phyloP scores from a whole-genome alignment of 92 coral and sea anemone genomes.

The Blastomussa wellsi region DNA sequence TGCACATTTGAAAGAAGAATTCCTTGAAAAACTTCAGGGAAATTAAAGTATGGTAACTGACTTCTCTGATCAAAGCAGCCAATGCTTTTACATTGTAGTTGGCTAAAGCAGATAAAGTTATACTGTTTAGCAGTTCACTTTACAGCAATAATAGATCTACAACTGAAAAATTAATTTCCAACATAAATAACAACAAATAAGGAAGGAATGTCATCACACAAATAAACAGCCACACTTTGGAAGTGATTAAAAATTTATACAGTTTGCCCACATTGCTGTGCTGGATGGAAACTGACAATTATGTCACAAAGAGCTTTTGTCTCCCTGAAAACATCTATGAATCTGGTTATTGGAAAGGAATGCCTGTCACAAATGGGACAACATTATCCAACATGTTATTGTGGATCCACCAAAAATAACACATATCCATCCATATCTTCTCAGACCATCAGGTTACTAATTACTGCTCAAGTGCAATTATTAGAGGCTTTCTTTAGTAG shows the following conservation, averaged over 20 bases:
- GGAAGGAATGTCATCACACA: background rate
- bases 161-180: background rate
- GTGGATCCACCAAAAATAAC: conserved; percentile 5
- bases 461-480: conserved; percentile 6
- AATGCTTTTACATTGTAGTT: no score
- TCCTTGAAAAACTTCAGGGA: no score
- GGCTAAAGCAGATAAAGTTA: no score
- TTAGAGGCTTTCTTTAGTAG: background rate
- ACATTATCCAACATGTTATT: conserved; percentile 26
- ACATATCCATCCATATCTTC: conserved; percentile 22
- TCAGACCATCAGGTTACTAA: conserved; percentile 11
- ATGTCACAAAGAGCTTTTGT: background rate
- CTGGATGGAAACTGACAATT: background rate
- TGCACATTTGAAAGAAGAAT: no score
- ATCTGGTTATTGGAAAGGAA: conserved; percentile 28
- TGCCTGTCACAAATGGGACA: conserved; percentile 6
- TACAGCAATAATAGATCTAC: background rate
- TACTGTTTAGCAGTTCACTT: no score
- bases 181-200: background rate
- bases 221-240: conserved; percentile 1
- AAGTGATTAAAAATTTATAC: conserved; percentile 5
- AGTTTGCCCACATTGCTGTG: background rate
- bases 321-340: background rate
- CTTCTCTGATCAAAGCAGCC: no score
- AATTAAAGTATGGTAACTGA: no score